Evolutionary conservation across 2,113 vertebrate genomes (phyloP).

Genomic region (Nannospalax galili): DNA sequence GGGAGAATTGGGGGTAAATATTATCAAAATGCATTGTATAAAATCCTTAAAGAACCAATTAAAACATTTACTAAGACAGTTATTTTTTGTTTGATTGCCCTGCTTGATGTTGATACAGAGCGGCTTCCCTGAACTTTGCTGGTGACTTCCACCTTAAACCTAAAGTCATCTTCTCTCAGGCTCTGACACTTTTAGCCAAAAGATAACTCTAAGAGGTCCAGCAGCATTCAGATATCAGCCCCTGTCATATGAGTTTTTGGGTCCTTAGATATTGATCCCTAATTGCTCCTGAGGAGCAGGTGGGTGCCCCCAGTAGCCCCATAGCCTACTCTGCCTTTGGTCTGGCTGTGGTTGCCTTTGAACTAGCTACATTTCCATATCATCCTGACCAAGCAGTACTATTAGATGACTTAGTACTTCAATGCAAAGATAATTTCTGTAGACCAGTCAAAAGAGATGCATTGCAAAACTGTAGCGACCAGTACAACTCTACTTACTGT

Average conservation of each 20-base stretch:
- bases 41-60: too few relatives aligned
- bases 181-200: background rate
- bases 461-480: background rate
- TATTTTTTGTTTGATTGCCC: background rate
- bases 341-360: background rate
- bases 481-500: background rate
- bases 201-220: background rate
- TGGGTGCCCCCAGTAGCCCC: background rate
- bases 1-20: too few relatives aligned
- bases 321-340: background rate
- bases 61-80: too few relatives aligned
- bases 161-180: background rate
- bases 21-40: too few relatives aligned
- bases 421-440: background rate
- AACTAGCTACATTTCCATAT: background rate
- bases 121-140: background rate
- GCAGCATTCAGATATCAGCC: background rate
- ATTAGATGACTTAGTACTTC: background rate
- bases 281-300: background rate
- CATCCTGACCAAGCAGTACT: background rate
- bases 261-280: background rate
- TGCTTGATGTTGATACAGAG: background rate
- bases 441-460: background rate
- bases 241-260: background rate
- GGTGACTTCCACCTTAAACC: background rate